These are phyloP conservation scores for Nothocercus nigrocapillus DNA, from an alignment of 2,113 vertebrate genomes.

Conservation along the genomic window DNA sequence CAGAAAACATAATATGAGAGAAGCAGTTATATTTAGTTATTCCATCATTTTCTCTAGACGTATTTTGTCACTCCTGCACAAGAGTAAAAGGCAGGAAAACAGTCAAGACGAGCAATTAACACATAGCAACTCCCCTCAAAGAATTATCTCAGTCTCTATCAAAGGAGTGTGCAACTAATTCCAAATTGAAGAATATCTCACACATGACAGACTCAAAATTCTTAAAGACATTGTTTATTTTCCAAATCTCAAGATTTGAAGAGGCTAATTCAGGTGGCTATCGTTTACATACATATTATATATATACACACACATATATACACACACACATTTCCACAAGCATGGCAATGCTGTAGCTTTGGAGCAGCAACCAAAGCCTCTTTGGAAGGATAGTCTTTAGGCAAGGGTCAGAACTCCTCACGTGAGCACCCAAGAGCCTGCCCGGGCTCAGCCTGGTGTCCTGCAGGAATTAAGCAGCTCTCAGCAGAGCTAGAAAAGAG, in stretches of 20 bases:
- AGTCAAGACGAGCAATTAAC: conserved; percentile 6
- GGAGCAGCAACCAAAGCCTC: background rate
- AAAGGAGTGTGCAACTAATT: background rate
- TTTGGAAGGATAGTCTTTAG: background rate
- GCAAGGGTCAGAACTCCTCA: background rate
- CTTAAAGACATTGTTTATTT: background rate
- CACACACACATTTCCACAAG: background rate
- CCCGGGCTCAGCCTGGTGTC: background rate
- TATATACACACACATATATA: too few relatives aligned
- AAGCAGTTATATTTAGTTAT: background rate
- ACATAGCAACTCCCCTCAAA: background rate
- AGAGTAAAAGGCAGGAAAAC: background rate
- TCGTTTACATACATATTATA: too few relatives aligned
- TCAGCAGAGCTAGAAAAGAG: background rate
- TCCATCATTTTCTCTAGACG: background rate
- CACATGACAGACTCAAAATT: background rate
- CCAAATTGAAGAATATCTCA: background rate
- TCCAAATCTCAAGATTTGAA: background rate
- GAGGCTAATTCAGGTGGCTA: background rate
- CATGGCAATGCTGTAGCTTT: background rate
- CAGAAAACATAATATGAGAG: background rate
- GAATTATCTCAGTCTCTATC: background rate
- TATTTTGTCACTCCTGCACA: background rate
- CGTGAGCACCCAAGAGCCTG: background rate
- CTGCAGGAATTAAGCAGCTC: background rate